phyloP scores from a whole-genome alignment of 2,113 vertebrate species.

The Gymnorhina tibicen region DNA sequence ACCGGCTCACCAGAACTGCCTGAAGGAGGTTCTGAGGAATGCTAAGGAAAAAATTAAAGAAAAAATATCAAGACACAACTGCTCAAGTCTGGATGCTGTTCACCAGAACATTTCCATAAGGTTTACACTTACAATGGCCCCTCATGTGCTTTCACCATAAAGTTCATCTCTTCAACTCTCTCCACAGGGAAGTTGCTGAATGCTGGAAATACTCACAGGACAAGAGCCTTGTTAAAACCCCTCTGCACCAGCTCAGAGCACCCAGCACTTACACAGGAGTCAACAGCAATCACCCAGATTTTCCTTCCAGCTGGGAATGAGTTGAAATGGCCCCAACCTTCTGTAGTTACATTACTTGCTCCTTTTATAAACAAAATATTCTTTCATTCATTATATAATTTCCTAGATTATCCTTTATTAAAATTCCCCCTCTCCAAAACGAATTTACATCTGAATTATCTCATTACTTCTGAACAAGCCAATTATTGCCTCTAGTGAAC shows the following conservation, averaged over 20 bases:
- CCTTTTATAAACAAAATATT: slow-evolving; percentile 57
- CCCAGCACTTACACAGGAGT: neutral
- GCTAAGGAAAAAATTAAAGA: neutral
- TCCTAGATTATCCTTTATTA: slow-evolving; percentile 73
- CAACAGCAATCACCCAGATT: slow-evolving; percentile 1
- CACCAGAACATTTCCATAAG: neutral
- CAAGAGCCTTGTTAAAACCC: neutral
- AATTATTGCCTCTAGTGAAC: slow-evolving; percentile 64
- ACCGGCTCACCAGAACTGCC: neutral
- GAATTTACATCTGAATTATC: slow-evolving; percentile 75
- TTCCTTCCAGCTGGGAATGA: slow-evolving; percentile 25
- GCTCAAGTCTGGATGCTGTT: neutral
- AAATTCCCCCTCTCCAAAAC: slow-evolving; percentile 62
- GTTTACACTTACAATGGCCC: neutral
- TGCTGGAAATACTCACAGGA: neutral
- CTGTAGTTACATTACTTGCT: slow-evolving; percentile 17
- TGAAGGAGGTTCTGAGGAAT: neutral
- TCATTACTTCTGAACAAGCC: slow-evolving; percentile 71
- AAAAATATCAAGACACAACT: neutral
- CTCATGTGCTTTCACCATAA: fast-evolving
- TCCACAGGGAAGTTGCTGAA: neutral
- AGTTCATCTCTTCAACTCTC: neutral
- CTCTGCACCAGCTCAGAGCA: neutral
- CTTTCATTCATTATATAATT: slow-evolving; percentile 54
- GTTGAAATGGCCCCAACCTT: slow-evolving; percentile 14